Percentiles rank a stretch among this genome's conserved stretches.
Evolutionary conservation across 2,113 vertebrate species (phyloP).

Genomic region (Struthidea cinerea): DNA sequence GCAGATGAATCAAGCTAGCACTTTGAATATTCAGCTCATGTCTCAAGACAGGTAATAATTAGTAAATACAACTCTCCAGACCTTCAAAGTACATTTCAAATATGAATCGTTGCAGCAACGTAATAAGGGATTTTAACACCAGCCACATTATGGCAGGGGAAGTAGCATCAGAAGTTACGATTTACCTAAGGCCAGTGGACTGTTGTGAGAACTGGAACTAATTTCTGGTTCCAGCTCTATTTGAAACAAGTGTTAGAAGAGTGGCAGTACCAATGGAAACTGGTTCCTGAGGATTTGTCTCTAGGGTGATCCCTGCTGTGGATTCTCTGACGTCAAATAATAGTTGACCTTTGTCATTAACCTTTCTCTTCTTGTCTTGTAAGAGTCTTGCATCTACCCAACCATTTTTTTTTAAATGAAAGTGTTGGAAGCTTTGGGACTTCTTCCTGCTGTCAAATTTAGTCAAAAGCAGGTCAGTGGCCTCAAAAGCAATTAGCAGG

Average conservation of each 20-base stretch:
- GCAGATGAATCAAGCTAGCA: constrained; percentile 28
- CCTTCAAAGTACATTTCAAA: constrained; percentile 51
- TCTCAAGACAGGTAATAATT: constrained; percentile 61
- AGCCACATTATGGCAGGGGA: neutral
- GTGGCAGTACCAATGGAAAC: neutral
- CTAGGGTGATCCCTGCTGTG: neutral
- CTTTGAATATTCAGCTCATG: constrained; percentile 53
- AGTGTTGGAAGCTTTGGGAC: constrained; percentile 7
- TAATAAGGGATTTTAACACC: neutral
- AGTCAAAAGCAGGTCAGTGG: neutral
- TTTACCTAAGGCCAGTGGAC: neutral
- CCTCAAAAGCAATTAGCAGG: neutral
- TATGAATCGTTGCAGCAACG: constrained; percentile 10
- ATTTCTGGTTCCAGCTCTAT: neutral
- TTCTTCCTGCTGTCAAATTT: neutral
- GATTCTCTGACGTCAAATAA: constrained; percentile 6
- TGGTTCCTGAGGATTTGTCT: constrained; percentile 9
- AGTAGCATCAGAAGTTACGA: constrained; percentile 10
- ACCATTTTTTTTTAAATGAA: neutral
- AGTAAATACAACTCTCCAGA: constrained; percentile 23
- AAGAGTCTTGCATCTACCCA: neutral
- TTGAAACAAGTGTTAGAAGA: neutral
- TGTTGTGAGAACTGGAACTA: constrained; percentile 32
- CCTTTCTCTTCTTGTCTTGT: neutral
- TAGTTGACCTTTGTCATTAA: constrained; percentile 39